Evolutionary conservation across 2,113 vertebrate genomes (phyloP).

Genomic region (Turdus rufiventris): DNA sequence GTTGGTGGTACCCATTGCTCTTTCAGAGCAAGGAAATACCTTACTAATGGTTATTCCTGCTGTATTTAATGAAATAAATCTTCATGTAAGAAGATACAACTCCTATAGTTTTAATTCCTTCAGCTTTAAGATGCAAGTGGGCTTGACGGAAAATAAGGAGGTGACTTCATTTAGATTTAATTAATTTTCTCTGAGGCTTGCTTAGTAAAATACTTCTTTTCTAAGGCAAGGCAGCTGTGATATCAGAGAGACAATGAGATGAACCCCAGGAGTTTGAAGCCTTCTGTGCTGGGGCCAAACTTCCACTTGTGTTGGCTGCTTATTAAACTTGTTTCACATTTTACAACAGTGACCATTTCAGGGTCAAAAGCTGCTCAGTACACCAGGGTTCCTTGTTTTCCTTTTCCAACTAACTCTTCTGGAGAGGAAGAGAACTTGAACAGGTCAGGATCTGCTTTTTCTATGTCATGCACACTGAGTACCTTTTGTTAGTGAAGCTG

Average conservation of each 20-base stretch:
- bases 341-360: background rate
- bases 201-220: background rate
- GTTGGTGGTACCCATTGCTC: background rate
- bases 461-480: background rate
- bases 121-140: background rate
- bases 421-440: background rate
- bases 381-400: background rate
- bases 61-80: background rate
- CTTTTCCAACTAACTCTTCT: background rate
- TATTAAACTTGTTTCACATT: background rate
- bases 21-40: background rate
- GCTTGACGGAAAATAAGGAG: background rate
- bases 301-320: background rate
- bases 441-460: background rate
- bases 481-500: background rate
- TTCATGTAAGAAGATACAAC: background rate
- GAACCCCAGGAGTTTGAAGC: background rate
- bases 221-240: background rate
- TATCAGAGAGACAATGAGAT: background rate
- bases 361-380: background rate
- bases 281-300: background rate
- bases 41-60: constrained; percentile 4
- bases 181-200: background rate
- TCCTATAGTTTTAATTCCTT: background rate
- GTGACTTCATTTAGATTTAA: background rate